Conservation (phyloP, 2,113 vertebrate genomes). For the Puffinus mauretanicus region DNA sequence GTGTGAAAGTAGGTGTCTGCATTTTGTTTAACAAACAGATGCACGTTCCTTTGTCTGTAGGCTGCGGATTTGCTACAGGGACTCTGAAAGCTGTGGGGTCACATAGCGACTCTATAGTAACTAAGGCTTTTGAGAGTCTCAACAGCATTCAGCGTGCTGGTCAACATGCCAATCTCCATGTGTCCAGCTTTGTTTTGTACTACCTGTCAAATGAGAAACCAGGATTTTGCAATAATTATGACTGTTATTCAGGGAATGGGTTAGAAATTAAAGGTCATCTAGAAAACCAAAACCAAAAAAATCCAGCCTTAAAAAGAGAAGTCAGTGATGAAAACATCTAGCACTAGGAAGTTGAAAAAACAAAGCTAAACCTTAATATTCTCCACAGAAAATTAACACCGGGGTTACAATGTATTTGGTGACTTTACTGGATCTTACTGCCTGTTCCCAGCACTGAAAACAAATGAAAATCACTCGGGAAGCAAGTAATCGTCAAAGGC, state of each 20-base stretch:
- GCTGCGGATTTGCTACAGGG: not conserved
- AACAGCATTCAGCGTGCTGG: not conserved
- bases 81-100: not conserved
- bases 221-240: conserved; percentile 23
- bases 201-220: not conserved
- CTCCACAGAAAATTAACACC: not conserved
- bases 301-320: not conserved
- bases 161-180: not conserved
- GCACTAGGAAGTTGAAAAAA: not conserved
- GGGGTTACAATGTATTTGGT: not conserved
- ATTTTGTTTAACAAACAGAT: not conserved
- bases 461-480: conserved; percentile 6
- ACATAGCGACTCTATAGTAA: not conserved
- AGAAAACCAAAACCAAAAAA: not conserved
- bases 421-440: conserved; percentile 9
- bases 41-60: not conserved
- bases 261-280: conserved; percentile 13
- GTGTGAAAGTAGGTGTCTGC: not conserved
- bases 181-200: not conserved
- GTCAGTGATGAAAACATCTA: not conserved
- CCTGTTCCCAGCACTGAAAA: not conserved
- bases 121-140: not conserved
- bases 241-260: not conserved
- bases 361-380: not conserved
- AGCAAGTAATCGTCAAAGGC: not conserved